These are phyloP conservation scores for Eulacestoma nigropectus DNA, from an alignment of 2,113 vertebrate species.

Conservation along the genomic window DNA sequence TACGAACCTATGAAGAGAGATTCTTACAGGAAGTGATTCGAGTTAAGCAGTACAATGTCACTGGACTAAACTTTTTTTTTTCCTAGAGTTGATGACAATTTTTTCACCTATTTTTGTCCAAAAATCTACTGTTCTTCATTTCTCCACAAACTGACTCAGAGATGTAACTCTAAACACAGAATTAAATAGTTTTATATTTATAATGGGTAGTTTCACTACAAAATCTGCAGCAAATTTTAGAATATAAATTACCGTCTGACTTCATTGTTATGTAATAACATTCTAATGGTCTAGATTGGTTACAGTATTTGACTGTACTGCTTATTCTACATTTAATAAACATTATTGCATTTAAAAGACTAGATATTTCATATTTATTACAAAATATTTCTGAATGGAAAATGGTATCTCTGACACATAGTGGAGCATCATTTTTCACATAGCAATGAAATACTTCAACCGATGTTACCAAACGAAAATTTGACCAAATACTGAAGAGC, in stretches of 20 bases:
- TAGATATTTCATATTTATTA: background rate
- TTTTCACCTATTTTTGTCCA: background rate
- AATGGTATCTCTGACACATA: background rate
- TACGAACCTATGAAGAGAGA: background rate
- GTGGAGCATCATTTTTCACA: background rate
- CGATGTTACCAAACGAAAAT: background rate
- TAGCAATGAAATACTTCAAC: background rate
- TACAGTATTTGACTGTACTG: background rate
- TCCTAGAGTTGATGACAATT: background rate
- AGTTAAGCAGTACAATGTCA: background rate
- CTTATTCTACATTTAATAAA: background rate
- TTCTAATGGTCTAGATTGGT: background rate
- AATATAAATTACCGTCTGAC: background rate
- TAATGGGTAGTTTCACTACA: background rate
- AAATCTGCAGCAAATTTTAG: background rate
- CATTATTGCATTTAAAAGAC: background rate
- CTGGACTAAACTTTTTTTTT: background rate
- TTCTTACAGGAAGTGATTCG: background rate
- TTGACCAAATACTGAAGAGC: background rate
- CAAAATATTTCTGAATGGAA: background rate
- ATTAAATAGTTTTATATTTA: background rate
- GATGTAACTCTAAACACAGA: background rate
- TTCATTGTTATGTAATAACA: background rate
- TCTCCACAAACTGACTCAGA: background rate
- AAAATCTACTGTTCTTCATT: background rate